Evolutionary conservation across 2,797 vertebrate species (phyloP).

Genomic region (Pygocentrus nattereri): DNA sequence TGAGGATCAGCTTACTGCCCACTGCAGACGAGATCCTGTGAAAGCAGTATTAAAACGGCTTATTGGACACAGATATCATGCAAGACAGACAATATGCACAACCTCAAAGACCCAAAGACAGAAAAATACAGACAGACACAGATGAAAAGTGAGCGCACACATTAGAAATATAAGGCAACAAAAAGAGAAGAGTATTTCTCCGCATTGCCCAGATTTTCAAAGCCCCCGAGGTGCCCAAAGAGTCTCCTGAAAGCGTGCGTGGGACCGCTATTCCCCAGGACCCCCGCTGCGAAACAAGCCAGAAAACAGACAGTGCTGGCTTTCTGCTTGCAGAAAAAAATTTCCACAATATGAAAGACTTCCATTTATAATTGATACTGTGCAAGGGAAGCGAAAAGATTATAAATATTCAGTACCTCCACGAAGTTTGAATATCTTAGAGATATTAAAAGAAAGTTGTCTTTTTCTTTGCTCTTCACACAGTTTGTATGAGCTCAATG

Average conservation of each 20-base stretch:
- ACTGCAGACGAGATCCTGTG: neutral
- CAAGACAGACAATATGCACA: no score
- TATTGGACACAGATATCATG: no score
- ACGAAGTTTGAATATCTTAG: constrained; percentile 22
- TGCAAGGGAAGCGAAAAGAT: neutral
- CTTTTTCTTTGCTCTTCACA: neutral
- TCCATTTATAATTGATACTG: constrained; percentile 38
- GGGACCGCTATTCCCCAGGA: constrained; percentile 8
- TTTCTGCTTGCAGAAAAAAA: constrained; percentile 33
- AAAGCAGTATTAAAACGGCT: neutral
- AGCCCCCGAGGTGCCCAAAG: constrained; percentile 23
- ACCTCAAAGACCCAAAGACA: no score
- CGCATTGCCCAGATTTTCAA: constrained; percentile 28
- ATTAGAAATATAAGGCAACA: constrained; percentile 67
- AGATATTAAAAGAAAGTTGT: neutral
- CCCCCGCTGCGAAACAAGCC: constrained; percentile 43
- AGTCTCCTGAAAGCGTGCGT: neutral
- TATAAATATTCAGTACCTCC: constrained; percentile 17
- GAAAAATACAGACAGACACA: constrained; percentile 62
- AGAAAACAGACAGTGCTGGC: constrained; percentile 12
- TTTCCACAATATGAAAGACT: constrained; percentile 1
- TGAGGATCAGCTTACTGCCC: constrained; percentile 29
- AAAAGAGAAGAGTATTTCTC: constrained; percentile 40
- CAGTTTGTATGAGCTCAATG: neutral
- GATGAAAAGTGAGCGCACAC: constrained; percentile 68